Percentiles rank a stretch among this genome's conserved stretches.
These are phyloP conservation scores for Dryobota labecula DNA, from an alignment of 2,888 invertebrate species.

Conservation along the genomic window DNA sequence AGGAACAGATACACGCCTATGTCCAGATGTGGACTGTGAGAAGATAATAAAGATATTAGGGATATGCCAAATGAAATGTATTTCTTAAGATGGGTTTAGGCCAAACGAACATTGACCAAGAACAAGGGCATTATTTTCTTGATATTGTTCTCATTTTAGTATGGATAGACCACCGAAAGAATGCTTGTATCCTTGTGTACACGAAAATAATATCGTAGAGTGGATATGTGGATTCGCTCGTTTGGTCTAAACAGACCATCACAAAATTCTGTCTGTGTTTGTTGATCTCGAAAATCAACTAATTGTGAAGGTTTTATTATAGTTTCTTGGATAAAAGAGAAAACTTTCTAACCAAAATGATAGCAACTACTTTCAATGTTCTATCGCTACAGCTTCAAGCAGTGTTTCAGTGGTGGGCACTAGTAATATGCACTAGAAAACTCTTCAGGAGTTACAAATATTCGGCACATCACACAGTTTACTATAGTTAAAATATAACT, in stretches of 20 bases:
- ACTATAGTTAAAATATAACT: slow-evolving; percentile 24
- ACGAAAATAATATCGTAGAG: background rate
- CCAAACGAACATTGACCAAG: background rate
- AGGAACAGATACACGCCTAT: background rate
- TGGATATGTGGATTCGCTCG: background rate
- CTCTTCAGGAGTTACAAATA: background rate
- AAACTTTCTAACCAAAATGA: background rate
- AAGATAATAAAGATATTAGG: background rate
- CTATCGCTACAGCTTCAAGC: slow-evolving; percentile 23
- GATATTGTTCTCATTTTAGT: background rate
- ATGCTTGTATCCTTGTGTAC: background rate
- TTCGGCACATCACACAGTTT: slow-evolving; percentile 27
- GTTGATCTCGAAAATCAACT: slow-evolving; percentile 7
- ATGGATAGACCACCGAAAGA: background rate
- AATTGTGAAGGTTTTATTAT: background rate
- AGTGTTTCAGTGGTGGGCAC: slow-evolving; percentile 32
- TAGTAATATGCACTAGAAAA: slow-evolving; percentile 19
- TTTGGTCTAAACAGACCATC: background rate
- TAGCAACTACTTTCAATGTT: background rate
- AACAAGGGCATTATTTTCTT: background rate
- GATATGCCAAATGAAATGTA: background rate
- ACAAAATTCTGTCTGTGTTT: background rate
- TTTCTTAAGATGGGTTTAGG: background rate
- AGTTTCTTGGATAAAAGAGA: background rate
- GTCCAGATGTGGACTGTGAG: background rate